Conservation (phyloP, 1,140 invertebrate genomes). For the Drosophila bifasciata region DNA sequence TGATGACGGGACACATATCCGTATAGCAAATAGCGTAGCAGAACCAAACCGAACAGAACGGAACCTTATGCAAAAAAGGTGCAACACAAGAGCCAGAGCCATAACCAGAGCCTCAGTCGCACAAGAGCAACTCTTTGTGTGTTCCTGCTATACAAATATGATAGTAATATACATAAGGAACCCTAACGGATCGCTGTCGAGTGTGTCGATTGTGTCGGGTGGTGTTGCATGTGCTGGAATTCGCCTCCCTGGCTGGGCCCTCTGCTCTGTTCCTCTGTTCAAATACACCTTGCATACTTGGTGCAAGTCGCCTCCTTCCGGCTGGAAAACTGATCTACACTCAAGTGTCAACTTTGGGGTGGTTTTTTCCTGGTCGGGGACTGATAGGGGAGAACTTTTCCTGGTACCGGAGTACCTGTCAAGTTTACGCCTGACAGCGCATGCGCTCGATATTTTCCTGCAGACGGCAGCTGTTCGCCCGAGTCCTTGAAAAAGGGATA, state of each 20-base stretch:
- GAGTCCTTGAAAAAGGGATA: constrained; percentile 70
- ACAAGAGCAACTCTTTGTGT: constrained; percentile 79
- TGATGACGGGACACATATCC: constrained; percentile 28
- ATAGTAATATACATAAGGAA: constrained; percentile 22
- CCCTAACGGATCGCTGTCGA: constrained; percentile 61
- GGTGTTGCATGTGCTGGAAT: constrained; percentile 56
- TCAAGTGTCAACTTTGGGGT: constrained; percentile 53
- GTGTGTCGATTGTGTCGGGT: constrained; percentile 21
- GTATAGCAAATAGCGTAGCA: constrained; percentile 1
- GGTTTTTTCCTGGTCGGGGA: constrained; percentile 30
- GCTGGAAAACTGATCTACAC: constrained; percentile 68
- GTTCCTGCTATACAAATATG: constrained; percentile 59
- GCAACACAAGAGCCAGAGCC: constrained; percentile 41
- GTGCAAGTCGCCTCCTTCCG: constrained; percentile 46
- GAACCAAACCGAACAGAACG: constrained; percentile 9
- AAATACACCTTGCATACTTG: constrained; percentile 73
- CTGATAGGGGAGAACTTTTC: constrained; percentile 57
- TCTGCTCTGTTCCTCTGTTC: constrained; percentile 47
- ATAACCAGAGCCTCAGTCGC: constrained; percentile 8
- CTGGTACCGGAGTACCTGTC: constrained; percentile 56
- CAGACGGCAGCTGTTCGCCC: constrained; percentile 49
- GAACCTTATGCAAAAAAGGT: constrained; percentile 79
- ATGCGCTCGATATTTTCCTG: constrained; percentile 52
- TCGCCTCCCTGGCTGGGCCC: constrained; percentile 44
- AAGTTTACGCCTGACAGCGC: constrained; percentile 76